Conservation (phyloP, 1,140 invertebrate species). For the Hylaeus anthracinus region DNA sequence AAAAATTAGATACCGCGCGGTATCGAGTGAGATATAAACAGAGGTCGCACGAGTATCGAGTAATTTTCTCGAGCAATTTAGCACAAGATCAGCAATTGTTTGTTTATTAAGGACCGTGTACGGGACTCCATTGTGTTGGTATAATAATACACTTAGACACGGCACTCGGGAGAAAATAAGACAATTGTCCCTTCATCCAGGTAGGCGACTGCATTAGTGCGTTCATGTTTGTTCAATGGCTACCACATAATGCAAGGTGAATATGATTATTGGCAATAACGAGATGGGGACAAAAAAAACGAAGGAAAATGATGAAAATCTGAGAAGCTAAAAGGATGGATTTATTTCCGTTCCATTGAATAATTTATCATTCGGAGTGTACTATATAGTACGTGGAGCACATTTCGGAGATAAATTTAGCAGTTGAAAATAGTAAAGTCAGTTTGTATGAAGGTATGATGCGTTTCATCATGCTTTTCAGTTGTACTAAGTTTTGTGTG, state of each 20-base stretch:
- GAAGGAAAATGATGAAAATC: background rate
- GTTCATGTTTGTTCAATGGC: constrained; percentile 18
- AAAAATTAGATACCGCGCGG: constrained; percentile 27
- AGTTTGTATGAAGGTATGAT: too few species aligned
- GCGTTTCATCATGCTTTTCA: too few species aligned
- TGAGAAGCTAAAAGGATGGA: too few species aligned
- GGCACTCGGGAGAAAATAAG: constrained; percentile 6
- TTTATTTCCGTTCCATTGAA: too few species aligned
- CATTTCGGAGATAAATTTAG: too few species aligned
- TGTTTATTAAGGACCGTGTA: constrained; percentile 36
- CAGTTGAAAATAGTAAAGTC: too few species aligned
- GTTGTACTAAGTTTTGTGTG: too few species aligned
- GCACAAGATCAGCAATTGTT: constrained; percentile 12
- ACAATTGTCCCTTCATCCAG: constrained; percentile 29
- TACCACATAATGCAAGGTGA: constrained; percentile 14
- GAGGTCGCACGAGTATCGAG: background rate
- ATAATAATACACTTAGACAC: constrained; percentile 19
- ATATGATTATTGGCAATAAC: background rate
- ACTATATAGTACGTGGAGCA: too few species aligned
- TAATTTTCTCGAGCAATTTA: constrained; percentile 27
- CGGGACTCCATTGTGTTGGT: background rate
- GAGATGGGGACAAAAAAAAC: background rate
- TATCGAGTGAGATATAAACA: constrained; percentile 10
- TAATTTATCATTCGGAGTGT: too few species aligned
- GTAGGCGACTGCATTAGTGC: constrained; percentile 20